phyloP scores from a whole-genome alignment of 2,797 vertebrate genomes.

The Typhlichthys subterraneus region DNA sequence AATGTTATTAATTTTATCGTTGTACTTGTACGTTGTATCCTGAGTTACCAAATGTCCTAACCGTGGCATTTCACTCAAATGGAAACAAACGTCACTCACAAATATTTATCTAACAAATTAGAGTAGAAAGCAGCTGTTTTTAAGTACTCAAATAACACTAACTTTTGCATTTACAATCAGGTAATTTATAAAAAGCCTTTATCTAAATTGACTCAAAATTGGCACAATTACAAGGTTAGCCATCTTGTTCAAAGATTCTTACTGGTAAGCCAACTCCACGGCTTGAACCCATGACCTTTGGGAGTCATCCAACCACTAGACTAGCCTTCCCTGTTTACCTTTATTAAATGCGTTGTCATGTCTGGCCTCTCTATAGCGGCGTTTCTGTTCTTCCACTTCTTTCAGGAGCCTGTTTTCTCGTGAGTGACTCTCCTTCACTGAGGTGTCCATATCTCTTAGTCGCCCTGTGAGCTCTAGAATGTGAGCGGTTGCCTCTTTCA shows the following conservation, averaged over 20 bases:
- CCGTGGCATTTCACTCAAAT: too few relatives aligned
- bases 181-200: too few relatives aligned
- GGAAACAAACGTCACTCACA: too few relatives aligned
- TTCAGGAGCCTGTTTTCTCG: conserved; percentile 69
- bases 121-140: too few relatives aligned
- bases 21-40: too few relatives aligned
- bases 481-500: conserved; percentile 80
- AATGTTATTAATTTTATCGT: too few relatives aligned
- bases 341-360: conserved; percentile 75
- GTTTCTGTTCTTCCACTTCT: conserved; percentile 78
- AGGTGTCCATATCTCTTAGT: conserved; percentile 73
- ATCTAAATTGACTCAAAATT: too few relatives aligned
- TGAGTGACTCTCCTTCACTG: conserved; percentile 61
- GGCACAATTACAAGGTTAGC: not conserved
- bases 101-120: too few relatives aligned
- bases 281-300: not conserved
- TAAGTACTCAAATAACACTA: too few relatives aligned
- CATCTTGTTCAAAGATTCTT: not conserved
- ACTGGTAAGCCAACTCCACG: not conserved
- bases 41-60: too few relatives aligned
- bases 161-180: too few relatives aligned
- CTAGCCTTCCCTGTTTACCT: conserved; percentile 67
- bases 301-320: not conserved
- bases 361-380: conserved; percentile 68
- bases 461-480: conserved; percentile 77